Evolutionary conservation across 2,888 invertebrate species (phyloP).

Genomic region (Diarsia brunnea): DNA sequence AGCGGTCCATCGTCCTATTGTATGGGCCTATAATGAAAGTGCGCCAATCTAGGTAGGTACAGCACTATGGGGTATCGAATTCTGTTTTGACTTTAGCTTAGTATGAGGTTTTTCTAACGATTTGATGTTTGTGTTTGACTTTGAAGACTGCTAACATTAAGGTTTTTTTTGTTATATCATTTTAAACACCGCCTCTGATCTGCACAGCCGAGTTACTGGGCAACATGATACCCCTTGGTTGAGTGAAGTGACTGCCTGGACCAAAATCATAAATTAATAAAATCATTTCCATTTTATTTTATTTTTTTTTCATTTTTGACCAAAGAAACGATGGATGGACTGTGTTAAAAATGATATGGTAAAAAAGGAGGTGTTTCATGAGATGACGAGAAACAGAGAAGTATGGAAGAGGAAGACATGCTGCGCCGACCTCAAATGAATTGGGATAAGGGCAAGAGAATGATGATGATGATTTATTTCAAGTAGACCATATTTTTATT

Average conservation of each 20-base stretch:
- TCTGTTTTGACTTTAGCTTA: neutral
- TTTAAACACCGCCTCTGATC: neutral
- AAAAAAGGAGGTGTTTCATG: no score
- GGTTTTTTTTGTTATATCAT: neutral
- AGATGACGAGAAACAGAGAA: no score
- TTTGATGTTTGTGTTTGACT: neutral
- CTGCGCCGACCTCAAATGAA: no score
- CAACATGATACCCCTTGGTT: neutral
- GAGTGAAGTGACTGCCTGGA: neutral
- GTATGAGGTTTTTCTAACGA: neutral
- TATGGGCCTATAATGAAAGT: constrained; percentile 28
- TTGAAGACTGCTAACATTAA: neutral
- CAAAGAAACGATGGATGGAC: no score
- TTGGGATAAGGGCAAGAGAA: no score
- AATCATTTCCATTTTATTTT: no score
- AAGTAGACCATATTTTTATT: no score
- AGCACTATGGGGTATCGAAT: constrained; percentile 13
- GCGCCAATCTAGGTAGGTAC: constrained; percentile 4
- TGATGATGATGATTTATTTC: no score
- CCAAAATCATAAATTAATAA: no score
- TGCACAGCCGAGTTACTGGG: neutral
- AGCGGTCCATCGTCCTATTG: constrained; percentile 20
- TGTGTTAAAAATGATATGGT: no score
- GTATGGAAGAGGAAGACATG: no score
- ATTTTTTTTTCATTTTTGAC: no score